phyloP scores from a whole-genome alignment of 2,113 vertebrate genomes.

The Dicerorhinus sumatrensis region DNA sequence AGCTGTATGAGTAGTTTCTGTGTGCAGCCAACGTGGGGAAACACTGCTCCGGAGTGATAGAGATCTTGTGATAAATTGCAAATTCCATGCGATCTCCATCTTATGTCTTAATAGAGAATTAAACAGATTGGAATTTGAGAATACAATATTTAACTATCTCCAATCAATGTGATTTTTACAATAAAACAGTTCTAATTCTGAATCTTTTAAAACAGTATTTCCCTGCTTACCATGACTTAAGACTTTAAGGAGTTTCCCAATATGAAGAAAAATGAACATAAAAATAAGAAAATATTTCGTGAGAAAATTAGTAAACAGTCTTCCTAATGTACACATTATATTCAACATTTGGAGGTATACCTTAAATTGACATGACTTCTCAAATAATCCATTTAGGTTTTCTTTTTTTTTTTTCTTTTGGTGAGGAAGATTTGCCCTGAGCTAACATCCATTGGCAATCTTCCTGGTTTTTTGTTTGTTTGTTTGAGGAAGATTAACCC shows the following conservation, averaged over 20 bases:
- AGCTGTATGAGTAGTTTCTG: not conserved
- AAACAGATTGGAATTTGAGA: not conserved
- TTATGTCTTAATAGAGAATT: not conserved
- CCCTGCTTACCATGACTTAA: not conserved
- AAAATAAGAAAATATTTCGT: not conserved
- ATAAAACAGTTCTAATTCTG: not conserved
- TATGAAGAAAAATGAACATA: not conserved
- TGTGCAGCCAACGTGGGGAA: not conserved
- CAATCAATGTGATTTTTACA: not conserved
- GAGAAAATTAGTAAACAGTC: not conserved
- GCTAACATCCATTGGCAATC: too few species aligned
- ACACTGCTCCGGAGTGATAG: rapidly evolving
- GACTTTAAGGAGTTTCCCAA: not conserved
- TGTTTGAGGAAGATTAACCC: too few species aligned
- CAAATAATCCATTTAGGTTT: not conserved
- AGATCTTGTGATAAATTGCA: not conserved
- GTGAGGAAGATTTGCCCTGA: too few species aligned
- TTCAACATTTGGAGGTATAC: not conserved
- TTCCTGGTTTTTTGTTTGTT: too few species aligned
- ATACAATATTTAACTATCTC: not conserved
- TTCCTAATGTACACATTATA: not conserved
- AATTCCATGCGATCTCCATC: not conserved
- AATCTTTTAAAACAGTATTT: not conserved
- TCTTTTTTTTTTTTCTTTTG: too few species aligned
- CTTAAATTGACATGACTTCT: not conserved